Base-by-base conservation (phyloP, 1,140 invertebrate genomes). In the Dryas iulia region DNA sequence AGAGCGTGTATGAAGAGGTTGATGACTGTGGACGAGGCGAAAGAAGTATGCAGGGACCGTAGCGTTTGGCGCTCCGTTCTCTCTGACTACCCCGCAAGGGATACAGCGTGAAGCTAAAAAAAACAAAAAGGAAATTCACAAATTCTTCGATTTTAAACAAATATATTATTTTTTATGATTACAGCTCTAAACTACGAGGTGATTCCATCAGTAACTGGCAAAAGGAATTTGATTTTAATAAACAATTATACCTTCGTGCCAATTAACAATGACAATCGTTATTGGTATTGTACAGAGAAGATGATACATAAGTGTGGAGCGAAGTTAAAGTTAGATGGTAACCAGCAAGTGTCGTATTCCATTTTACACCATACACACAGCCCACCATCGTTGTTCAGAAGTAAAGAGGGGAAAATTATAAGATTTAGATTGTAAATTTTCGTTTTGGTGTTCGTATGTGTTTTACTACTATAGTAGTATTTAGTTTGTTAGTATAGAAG, bases 271-370 rank as follows among this genome's bases (percentile, higher is more conserved):
- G 70, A 72, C 25, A 26, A 59, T 0, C 30, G 69, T 25, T 75
- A 75, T 47, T 75, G 73, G 73, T 66, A 71, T 1, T 74, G 73
- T 52, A 68, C 69, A 3, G 66, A 70, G 26, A 74, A 66, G 25
- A 11, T 28, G 11, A 35, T 54, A 10, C 26, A 58, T 2, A 73
- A 60, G 30, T 69, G 66, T 59, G 31, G 10, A 3, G 67, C 67
- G 6, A 73, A 63, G 24, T 23, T 69, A 14, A 59, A 64, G 1
- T 59, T 74, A 14, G 12, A 66, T 5, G 30, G 21, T 1, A 59
- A 69, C 18, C 60, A 25, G 11, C 3, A 25, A 7, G 62, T 69
- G 11, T 21, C 70, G 4, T 35, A 26, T 14, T 73, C 63, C 10
- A 35, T 14, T n/a, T 60, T 69, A 0, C 18, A 63, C 3, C 72